phyloP scores from a whole-genome alignment of 1,140 invertebrate species.

The Lerema accius region DNA sequence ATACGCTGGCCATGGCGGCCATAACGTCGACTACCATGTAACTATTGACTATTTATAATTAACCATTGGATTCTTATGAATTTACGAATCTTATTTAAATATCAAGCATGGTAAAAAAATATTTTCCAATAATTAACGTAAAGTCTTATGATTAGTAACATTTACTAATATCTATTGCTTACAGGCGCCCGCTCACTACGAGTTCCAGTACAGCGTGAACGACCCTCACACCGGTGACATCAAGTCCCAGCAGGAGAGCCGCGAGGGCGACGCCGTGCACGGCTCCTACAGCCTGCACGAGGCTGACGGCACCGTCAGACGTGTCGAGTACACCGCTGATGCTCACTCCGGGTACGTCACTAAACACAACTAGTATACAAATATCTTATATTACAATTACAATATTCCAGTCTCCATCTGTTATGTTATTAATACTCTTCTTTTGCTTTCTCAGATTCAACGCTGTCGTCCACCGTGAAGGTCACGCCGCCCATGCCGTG shows the following conservation, averaged over 20 bases:
- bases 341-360: conserved; percentile 73
- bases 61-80: too few relatives aligned
- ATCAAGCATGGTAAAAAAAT: too few relatives aligned
- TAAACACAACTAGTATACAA: too few relatives aligned
- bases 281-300: conserved; percentile 82
- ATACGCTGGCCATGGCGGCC: too few relatives aligned
- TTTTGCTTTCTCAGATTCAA: conserved; percentile 12
- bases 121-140: too few relatives aligned
- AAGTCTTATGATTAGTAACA: too few relatives aligned
- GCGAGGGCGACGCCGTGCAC: conserved; percentile 82
- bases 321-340: conserved; percentile 81
- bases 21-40: conserved; percentile 4
- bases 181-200: conserved; percentile 65
- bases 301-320: conserved; percentile 83
- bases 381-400: too few relatives aligned
- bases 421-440: too few relatives aligned
- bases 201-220: conserved; percentile 75
- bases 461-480: conserved; percentile 17
- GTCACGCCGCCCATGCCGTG: conserved; percentile 7
- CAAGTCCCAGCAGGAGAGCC: conserved; percentile 81
- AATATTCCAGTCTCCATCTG: too few relatives aligned
- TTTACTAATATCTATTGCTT: too few relatives aligned
- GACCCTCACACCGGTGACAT: conserved; percentile 81
- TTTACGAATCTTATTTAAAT: too few relatives aligned
- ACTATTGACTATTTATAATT: too few relatives aligned